Conservation (phyloP, 2,888 invertebrate species). For the Lasioglossum malachurum region DNA sequence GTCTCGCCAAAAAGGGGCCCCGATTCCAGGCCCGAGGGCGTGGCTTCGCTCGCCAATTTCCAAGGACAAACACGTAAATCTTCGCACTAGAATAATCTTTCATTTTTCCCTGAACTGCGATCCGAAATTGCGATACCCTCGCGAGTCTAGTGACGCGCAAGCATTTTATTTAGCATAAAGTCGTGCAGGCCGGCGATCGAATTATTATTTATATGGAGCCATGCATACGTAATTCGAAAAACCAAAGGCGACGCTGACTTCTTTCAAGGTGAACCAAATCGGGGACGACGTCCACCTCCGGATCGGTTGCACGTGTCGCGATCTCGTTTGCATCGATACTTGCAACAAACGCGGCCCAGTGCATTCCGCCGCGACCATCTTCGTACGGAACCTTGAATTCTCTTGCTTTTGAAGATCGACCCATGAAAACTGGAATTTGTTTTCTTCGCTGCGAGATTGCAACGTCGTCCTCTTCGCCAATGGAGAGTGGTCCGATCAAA, state of each 20-base stretch:
- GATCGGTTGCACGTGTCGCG: neutral
- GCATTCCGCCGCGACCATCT: neutral
- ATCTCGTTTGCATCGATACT: constrained; percentile 20
- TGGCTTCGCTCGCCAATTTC: constrained; percentile 58
- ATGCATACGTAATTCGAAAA: constrained; percentile 32
- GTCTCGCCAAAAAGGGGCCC: neutral
- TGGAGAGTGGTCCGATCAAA: neutral
- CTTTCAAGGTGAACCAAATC: constrained; percentile 50
- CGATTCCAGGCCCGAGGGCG: constrained; percentile 64
- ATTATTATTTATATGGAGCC: neutral
- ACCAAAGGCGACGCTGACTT: constrained; percentile 24
- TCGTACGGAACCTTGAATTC: neutral
- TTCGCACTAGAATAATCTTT: neutral
- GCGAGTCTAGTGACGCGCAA: too few relatives aligned
- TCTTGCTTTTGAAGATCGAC: neutral
- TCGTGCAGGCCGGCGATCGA: neutral
- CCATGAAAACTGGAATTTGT: constrained; percentile 2
- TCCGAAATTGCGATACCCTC: too few relatives aligned
- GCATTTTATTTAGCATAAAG: neutral
- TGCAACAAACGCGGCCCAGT: neutral
- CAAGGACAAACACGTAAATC: constrained; percentile 66
- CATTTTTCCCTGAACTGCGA: neutral
- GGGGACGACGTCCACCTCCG: constrained; percentile 34
- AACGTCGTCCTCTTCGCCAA: neutral
- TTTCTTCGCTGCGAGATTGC: neutral